Percentiles rank a stretch among this genome's conserved stretches.
phyloP scores from a whole-genome alignment of 2,797 vertebrate species.

The Spinus olivaceus region DNA sequence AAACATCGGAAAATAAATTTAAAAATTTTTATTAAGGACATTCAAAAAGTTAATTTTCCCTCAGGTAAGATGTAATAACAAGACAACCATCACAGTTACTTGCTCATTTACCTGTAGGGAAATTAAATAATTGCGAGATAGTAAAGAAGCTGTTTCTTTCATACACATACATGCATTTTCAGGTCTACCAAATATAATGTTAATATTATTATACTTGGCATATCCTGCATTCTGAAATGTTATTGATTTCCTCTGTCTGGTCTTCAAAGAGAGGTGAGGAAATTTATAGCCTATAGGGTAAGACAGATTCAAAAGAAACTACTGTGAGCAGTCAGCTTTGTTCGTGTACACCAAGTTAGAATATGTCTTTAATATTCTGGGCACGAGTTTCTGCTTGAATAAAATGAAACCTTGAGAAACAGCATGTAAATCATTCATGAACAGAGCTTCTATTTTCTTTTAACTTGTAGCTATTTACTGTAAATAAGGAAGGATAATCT shows the following conservation, averaged over 20 bases:
- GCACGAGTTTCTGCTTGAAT: constrained; percentile 25
- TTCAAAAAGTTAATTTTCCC: not conserved
- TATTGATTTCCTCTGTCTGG: not conserved
- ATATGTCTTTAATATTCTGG: constrained; percentile 42
- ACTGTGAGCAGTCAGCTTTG: not conserved
- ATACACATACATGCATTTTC: not conserved
- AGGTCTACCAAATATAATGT: not conserved
- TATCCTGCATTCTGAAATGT: not conserved
- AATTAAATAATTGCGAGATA: not conserved
- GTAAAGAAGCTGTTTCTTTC: not conserved
- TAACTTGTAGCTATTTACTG: constrained; percentile 59
- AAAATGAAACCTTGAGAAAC: constrained; percentile 47
- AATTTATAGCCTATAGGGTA: not conserved
- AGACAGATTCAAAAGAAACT: not conserved
- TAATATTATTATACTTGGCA: not conserved
- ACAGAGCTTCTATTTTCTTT: constrained; percentile 39
- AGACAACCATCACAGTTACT: not conserved
- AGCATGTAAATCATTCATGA: constrained; percentile 64
- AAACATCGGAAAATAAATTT: not conserved
- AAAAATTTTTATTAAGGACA: not conserved
- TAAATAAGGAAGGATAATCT: constrained; percentile 59
- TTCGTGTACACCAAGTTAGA: not conserved
- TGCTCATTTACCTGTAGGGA: not conserved
- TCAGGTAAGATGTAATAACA: not conserved
- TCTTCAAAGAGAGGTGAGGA: not conserved